These are phyloP conservation scores for Musca domestica DNA, from an alignment of 1,140 invertebrate genomes.

Conservation along the genomic window DNA sequence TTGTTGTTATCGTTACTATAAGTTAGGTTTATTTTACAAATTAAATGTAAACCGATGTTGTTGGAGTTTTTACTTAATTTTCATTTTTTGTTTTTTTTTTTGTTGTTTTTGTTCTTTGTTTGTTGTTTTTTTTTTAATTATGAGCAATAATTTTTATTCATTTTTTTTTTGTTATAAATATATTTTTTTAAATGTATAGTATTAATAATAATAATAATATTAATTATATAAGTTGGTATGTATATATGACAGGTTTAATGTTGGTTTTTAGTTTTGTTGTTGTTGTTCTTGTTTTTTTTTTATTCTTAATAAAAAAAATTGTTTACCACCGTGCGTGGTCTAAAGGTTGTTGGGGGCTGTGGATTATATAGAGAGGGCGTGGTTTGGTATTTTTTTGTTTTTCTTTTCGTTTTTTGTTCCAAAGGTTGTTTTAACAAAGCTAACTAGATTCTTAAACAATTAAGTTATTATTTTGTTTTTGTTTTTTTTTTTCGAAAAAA, in stretches of 20 bases:
- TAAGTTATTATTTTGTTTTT: conserved; percentile 1
- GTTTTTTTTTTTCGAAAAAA: neutral
- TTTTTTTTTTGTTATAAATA: neutral
- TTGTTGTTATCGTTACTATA: neutral
- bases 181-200: too few relatives aligned
- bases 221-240: too few relatives aligned
- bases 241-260: too few relatives aligned
- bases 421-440: conserved; percentile 5
- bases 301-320: too few relatives aligned
- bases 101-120: neutral
- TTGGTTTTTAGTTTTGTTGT: too few relatives aligned
- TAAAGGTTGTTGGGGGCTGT: too few relatives aligned
- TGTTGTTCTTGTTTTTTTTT: too few relatives aligned
- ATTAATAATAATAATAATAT: too few relatives aligned
- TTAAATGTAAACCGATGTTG: conserved; percentile 4
- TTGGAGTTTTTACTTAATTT: neutral
- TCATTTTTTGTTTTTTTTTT: neutral
- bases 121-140: neutral
- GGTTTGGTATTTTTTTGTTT: too few relatives aligned
- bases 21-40: neutral
- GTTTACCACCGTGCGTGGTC: too few relatives aligned
- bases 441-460: conserved; percentile 11
- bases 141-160: conserved; percentile 13
- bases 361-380: too few relatives aligned
- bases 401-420: too few relatives aligned